A percentile compares a stretch with the other conserved stretches of the same genome.
phyloP scores from a whole-genome alignment of 1,140 invertebrate species.

The Arctopsyche grandis region DNA sequence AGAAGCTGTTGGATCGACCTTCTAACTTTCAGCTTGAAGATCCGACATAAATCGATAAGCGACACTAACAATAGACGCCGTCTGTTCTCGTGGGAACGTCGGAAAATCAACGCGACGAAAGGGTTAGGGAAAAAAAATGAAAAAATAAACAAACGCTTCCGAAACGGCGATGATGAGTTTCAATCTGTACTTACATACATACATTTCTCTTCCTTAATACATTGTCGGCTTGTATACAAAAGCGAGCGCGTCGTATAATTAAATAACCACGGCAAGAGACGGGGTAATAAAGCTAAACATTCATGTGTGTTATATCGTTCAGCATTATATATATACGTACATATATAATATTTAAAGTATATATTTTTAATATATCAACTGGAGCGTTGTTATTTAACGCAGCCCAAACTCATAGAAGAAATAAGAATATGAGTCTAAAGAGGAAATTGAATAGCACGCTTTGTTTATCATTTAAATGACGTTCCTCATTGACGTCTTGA shows the following conservation, averaged over 20 bases:
- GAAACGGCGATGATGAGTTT: background rate
- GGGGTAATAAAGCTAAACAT: background rate
- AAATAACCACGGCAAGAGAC: background rate
- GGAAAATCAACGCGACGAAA: background rate
- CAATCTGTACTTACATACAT: background rate
- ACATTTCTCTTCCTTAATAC: background rate
- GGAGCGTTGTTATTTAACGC: too few species aligned
- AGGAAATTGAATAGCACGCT: slow-evolving; percentile 12
- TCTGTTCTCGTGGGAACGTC: background rate
- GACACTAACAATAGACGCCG: background rate
- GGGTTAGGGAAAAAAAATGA: background rate
- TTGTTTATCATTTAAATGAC: slow-evolving; percentile 17
- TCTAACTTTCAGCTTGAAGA: background rate
- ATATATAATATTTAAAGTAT: background rate
- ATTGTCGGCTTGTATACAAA: background rate
- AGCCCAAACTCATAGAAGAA: background rate
- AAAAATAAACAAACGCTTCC: background rate
- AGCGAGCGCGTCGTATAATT: background rate
- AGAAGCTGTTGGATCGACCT: background rate
- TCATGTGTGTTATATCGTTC: background rate
- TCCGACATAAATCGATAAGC: background rate
- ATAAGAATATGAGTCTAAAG: background rate
- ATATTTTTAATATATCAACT: background rate
- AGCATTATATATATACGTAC: background rate
- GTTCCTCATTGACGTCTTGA: background rate